Evolutionary conservation across 1,140 invertebrate genomes (phyloP).

Genomic region (Cepaea nemoralis): DNA sequence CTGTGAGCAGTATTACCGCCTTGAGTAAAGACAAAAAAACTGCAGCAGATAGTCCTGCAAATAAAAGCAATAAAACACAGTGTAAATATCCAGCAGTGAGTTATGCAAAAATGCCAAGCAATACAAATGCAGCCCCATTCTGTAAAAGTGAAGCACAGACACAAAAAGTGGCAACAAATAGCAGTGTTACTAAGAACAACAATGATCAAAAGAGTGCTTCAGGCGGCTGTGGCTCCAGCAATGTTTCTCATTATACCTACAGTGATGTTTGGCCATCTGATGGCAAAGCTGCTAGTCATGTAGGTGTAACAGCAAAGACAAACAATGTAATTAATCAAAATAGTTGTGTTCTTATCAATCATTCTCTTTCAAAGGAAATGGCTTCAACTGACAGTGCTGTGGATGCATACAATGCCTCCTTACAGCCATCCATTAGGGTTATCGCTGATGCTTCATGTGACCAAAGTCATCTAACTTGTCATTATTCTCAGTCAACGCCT

Average conservation of each 20-base stretch:
- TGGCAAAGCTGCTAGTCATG: background rate
- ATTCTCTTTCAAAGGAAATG: background rate
- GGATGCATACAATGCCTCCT: background rate
- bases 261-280: background rate
- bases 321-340: background rate
- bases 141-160: background rate
- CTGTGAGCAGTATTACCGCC: background rate
- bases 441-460: background rate
- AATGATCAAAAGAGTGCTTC: background rate
- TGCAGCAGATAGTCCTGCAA: background rate
- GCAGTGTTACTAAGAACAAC: background rate
- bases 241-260: background rate
- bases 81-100: background rate
- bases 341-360: background rate
- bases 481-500: background rate
- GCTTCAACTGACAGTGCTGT: background rate
- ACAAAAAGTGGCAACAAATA: background rate
- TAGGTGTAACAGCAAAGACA: background rate
- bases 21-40: background rate
- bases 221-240: background rate
- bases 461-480: background rate
- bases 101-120: constrained; percentile 24
- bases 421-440: background rate
- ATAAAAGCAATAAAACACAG: background rate
- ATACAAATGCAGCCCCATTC: background rate